Evolutionary conservation across 1,140 invertebrate species (phyloP), one percentile per base, ranked within the genome.

Genomic region (Antheraea mylitta): DNA sequence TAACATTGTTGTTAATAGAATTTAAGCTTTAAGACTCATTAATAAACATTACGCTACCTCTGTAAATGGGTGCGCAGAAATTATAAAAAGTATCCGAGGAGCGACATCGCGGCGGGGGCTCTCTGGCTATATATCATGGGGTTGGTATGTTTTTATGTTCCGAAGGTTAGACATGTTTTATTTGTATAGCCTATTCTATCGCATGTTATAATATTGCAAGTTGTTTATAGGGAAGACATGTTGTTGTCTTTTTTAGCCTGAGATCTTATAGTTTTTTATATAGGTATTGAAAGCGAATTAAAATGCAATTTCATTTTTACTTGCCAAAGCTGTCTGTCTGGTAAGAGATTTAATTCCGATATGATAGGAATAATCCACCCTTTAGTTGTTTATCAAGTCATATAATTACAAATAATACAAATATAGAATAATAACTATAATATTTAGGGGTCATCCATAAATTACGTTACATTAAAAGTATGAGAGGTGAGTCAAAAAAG

Each of bases 11-110:
- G 76, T 81, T 82, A 83, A 81, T 86, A 84, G 82, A 81, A 72
- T 71, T 78, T 68, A 74, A 79, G 68, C 60, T 77, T 77, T 76
- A 72, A 71, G 66, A 68, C 68, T 66, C 69, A 86, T 83, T 79
- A 84, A 86, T 86, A 83, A 73, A 83, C 82, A 85, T 83, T 68
- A 77, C 68, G 69, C 69, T 70, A 66, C 58, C 70, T 53, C 79
- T 82, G 71, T 78, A 83, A 80, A 85, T 80, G 82, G 82, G 66
- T 68, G 73, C 74, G 73, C 69, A 74, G 70, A 75, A 58, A 67
- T 59, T 60, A 69, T 70, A 83, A 86, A 86, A 85, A 83, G 68
- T 58, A 64, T 75, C 73, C 70, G 73, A 76, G 75, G 80, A 71
- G 78, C 75, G 75, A 81, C 76, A 70, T 78, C 80, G 67, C 45